Percentiles rank a stretch among this genome's conserved stretches.
phyloP scores from a whole-genome alignment of 2,888 invertebrate species.

The Invenusta paracnida region DNA sequence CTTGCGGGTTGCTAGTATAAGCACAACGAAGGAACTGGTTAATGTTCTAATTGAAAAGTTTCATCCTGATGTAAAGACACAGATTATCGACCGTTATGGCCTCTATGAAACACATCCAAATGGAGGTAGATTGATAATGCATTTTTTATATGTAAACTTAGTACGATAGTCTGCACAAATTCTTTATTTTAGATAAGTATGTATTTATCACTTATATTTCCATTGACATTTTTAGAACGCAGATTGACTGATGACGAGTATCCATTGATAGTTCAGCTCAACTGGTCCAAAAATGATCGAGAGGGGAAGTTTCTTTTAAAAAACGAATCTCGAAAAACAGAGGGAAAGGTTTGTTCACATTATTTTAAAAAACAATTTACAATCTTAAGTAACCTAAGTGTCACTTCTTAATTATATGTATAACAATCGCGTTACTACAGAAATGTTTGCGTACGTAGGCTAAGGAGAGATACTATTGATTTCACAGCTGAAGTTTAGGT shows the following conservation, averaged over 20 bases:
- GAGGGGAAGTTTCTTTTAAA: slow-evolving; percentile 89
- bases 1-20: slow-evolving; percentile 91
- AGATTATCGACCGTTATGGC: slow-evolving; percentile 61
- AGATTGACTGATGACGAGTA: slow-evolving; percentile 83
- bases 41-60: slow-evolving; percentile 96
- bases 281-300: slow-evolving; percentile 97
- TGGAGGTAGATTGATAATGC: slow-evolving; percentile 67
- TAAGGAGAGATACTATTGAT: too few relatives aligned
- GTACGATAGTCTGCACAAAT: too few relatives aligned
- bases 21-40: slow-evolving; percentile 90
- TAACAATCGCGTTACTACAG: too few relatives aligned
- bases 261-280: slow-evolving; percentile 89
- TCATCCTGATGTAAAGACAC: slow-evolving; percentile 97
- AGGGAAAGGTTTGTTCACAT: background rate
- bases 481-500: too few relatives aligned
- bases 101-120: slow-evolving; percentile 71
- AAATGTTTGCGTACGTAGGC: too few relatives aligned
- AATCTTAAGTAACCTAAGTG: too few relatives aligned
- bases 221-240: slow-evolving; percentile 70
- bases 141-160: too few relatives aligned
- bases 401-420: too few relatives aligned
- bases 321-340: slow-evolving; percentile 54
- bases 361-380: too few relatives aligned
- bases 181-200: too few relatives aligned
- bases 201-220: too few relatives aligned